Percentiles rank a stretch among this genome's conserved stretches.
Conservation (phyloP, 1,140 invertebrate genomes). For the Bicyclus anynana region DNA sequence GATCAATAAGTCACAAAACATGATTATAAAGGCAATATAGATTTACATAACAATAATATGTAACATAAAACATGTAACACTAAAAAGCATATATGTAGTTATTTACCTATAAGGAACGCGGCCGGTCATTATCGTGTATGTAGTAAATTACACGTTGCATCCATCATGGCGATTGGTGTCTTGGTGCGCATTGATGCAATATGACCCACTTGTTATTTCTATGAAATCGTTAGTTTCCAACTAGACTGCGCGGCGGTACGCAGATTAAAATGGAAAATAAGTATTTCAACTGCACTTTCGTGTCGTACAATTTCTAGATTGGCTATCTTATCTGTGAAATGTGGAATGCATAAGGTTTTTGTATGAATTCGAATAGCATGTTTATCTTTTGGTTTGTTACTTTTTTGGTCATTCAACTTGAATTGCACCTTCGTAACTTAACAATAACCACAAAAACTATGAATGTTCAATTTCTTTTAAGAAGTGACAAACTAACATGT, state of each 20-base stretch:
- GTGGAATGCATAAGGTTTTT: neutral
- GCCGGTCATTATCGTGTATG: slow-evolving; percentile 10
- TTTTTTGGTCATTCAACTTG: neutral
- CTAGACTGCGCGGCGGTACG: slow-evolving; percentile 20
- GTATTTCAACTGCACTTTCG: slow-evolving; percentile 1
- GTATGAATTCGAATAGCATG: neutral
- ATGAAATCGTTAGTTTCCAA: slow-evolving; percentile 40
- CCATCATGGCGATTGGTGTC: slow-evolving; percentile 2
- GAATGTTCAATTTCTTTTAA: no score
- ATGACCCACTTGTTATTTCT: slow-evolving; percentile 52
- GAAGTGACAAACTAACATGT: no score
- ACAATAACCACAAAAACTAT: no score
- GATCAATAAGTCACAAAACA: neutral
- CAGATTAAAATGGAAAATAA: slow-evolving; percentile 9
- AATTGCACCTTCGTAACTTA: no score
- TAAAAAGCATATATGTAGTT: neutral
- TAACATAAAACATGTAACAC: slow-evolving; percentile 9
- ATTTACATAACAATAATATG: slow-evolving; percentile 11
- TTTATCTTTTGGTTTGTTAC: no score
- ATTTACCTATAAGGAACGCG: neutral
- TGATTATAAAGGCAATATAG: neutral
- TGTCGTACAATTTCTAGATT: slow-evolving; percentile 1
- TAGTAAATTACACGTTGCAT: slow-evolving; percentile 7
- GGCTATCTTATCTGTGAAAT: neutral
- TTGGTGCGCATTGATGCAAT: slow-evolving; percentile 38